Evolutionary conservation across 2,797 vertebrate species (phyloP), one percentile per base, ranked within the genome.

Genomic region (Podargus strigoides): DNA sequence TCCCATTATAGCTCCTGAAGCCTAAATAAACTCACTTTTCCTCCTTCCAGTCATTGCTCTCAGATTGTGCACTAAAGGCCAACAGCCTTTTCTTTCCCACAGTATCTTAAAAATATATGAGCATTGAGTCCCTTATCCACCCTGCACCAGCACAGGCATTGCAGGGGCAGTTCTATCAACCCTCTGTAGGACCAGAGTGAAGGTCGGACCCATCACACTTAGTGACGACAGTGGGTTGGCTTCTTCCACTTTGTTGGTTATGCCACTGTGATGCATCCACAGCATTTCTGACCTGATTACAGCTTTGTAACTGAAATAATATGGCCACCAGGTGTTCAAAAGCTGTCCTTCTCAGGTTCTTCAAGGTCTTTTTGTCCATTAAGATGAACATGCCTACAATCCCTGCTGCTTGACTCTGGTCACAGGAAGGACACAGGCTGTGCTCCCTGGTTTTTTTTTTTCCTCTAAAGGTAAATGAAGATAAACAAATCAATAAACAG

Each of bases 391-490:
- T 27, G 53, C 22, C n/a, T 83, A 21, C 68, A 90, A 81, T 76
- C 37, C 63, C 67, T 69, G 58, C 56, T 76, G 42, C 67, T 87
- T 60, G 75, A 59, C 55, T 94, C 39, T 81, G 63, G 63, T 85
- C 66, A 18, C 41, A 67, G 67, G 63, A 91, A 87, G 70, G 69
- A 87, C 85, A 69, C 56, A 77, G 69, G 82, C 52, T 70, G 59
- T 69, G 39, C 37, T 87, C 49, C 42, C 11, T 37, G 37, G n/a
- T 5, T 7, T 84, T 44, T 41, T 41, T 53, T 47, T 56, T 42
- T 78, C 60, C 68, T 73, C 59, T 19, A 60, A 80, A 92, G 41
- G 84, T 94, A 96, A 97, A 94, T 87, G 81, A 85, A 97, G 92
- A 94, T 78, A 76, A 96, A 92, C 73, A 74, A 83, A 94, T 92